Evolutionary conservation across 2,113 vertebrate species (phyloP), one percentile per base, ranked within the genome.

Genomic region (Excalfactoria chinensis): DNA sequence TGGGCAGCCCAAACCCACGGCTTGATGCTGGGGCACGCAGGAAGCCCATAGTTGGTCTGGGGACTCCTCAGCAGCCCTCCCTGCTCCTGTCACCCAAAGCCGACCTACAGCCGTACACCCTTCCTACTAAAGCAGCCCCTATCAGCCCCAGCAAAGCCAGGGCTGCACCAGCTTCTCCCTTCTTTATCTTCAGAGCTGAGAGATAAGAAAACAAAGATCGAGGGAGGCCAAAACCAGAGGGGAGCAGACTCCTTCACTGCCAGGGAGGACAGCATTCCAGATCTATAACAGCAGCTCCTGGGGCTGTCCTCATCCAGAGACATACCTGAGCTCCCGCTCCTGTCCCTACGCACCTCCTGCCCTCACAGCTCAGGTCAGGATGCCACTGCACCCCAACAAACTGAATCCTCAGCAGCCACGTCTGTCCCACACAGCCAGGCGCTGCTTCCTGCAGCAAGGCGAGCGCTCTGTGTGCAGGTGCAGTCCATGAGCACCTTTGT

Each of bases 51-150:
- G 23, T 17, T 19, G 70, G 46, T 35, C 11, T 7, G 49, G 43
- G 51, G 4, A 44, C 20, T 16, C 12, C 56, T 37, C 73, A 26
- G 21, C 69, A 84, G 53, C 72, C 40, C 70, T 70, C n/a, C 21
- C 58, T 43, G 41, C 66, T 53, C 30, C 2, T 0, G 0, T 15
- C 56, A 43, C 0, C 0, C 48, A 85, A 84, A 87, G 30, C 16
- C 32, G 58, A 87, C 32, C 28, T 13, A 10, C 43, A 81, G 32
- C 5, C 20, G 3, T 5, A 32, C 30, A 16, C 35, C 23, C 44
- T 16, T 37, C 20, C 63, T 62, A 20, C 16, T 17, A 8, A 86
- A 34, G 68, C 63, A 64, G 69, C 18, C 59, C 49, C 56, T 41
- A 5, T 46, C 5, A 2, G 46, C 40, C 43, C 49, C 53, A 44